Evolutionary conservation across 1,140 invertebrate genomes (phyloP).

Genomic region (Drosophila nannoptera): DNA sequence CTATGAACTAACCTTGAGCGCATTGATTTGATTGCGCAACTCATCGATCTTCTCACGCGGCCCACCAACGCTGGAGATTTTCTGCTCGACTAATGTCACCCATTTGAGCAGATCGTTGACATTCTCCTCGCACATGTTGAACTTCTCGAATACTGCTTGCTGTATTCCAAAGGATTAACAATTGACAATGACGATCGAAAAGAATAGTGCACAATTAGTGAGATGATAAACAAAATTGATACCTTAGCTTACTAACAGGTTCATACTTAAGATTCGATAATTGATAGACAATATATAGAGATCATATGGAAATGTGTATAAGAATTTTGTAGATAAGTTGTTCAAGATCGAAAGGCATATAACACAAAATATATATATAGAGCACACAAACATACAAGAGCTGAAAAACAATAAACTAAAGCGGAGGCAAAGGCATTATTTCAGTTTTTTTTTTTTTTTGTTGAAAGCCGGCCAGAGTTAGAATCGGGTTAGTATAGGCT

Average conservation of each 20-base stretch:
- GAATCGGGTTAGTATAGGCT: slow-evolving; percentile 25
- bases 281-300: slow-evolving; percentile 19
- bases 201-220: slow-evolving; percentile 9
- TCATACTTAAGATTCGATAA: slow-evolving; percentile 12
- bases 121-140: slow-evolving; percentile 92
- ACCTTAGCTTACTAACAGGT: slow-evolving; percentile 28
- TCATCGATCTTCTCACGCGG: slow-evolving; percentile 93
- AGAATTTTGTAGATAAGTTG: slow-evolving; percentile 25
- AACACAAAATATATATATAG: slow-evolving; percentile 56
- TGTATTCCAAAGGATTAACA: slow-evolving; percentile 78
- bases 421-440: slow-evolving; percentile 38
- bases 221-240: neutral
- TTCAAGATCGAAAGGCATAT: slow-evolving; percentile 59
- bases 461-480: slow-evolving; percentile 33
- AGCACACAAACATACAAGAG: slow-evolving; percentile 65
- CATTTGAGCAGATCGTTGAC: slow-evolving; percentile 92
- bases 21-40: slow-evolving; percentile 92
- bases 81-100: slow-evolving; percentile 91
- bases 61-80: slow-evolving; percentile 91
- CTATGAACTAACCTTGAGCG: slow-evolving; percentile 85
- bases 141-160: slow-evolving; percentile 97
- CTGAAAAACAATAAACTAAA: slow-evolving; percentile 57
- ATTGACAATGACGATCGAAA: slow-evolving; percentile 16
- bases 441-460: neutral
- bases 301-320: slow-evolving; percentile 14